These are phyloP conservation scores for Gymnoscopelus braueri DNA, from an alignment of 2,797 vertebrate genomes.

Conservation along the genomic window DNA sequence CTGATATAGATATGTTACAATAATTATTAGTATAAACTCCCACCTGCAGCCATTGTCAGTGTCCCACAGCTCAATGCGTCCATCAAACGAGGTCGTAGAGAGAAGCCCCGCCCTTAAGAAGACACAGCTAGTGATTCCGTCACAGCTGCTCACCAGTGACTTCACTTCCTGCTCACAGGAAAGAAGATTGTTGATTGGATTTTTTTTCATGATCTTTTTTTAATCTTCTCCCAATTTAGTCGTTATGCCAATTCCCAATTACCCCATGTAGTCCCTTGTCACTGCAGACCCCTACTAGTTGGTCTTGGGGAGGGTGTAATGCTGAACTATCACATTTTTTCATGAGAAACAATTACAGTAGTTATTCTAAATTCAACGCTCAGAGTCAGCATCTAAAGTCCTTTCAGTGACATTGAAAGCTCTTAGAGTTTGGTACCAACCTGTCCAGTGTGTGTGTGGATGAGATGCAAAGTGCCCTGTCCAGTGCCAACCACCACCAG, in stretches of 20 bases:
- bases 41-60: conserved; percentile 84
- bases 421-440: conserved; percentile 52
- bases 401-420: no score
- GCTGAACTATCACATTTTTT: no score
- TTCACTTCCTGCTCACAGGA: conserved; percentile 82
- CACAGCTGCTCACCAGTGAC: conserved; percentile 83
- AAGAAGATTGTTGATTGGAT: background rate
- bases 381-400: no score
- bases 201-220: background rate
- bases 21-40: conserved; percentile 10
- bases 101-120: conserved; percentile 80
- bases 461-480: conserved; percentile 81
- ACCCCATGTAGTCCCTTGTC: no score
- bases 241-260: no score
- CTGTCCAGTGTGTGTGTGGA: conserved; percentile 83
- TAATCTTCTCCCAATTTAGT: no score
- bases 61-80: conserved; percentile 88
- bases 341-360: no score
- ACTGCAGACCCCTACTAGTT: no score
- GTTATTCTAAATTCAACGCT: no score
- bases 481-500: conserved; percentile 83
- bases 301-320: no score
- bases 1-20: no score
- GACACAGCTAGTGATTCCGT: conserved; percentile 84
- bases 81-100: conserved; percentile 83